Percentiles rank a stretch among this genome's conserved stretches.
Conservation (phyloP, 2,797 vertebrate genomes). For the Prionace glauca region DNA sequence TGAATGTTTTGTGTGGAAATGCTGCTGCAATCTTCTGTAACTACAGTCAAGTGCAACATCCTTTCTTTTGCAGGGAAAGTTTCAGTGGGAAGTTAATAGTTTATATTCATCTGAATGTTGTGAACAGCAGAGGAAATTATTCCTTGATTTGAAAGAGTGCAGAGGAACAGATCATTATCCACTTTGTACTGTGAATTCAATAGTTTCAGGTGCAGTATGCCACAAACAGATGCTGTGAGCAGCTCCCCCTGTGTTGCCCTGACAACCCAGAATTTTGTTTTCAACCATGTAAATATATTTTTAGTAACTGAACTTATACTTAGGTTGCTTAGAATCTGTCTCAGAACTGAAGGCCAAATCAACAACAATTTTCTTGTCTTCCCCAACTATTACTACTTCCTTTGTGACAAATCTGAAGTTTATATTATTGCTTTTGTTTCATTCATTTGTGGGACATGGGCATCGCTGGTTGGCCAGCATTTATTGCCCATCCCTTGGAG, state of each 20-base stretch:
- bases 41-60: background rate
- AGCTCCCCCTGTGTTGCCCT: background rate
- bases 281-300: background rate
- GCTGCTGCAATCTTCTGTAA: background rate
- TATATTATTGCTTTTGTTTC: background rate
- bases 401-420: background rate
- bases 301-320: constrained; percentile 10
- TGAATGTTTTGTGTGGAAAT: background rate
- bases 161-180: background rate
- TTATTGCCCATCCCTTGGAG: too few species aligned
- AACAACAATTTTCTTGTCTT: background rate
- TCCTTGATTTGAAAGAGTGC: too few species aligned
- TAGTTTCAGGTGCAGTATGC: constrained; percentile 22
- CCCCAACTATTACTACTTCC: background rate
- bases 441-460: too few species aligned
- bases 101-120: background rate
- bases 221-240: constrained; percentile 13
- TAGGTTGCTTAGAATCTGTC: background rate
- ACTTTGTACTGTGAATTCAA: background rate
- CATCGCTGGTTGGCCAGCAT: too few species aligned
- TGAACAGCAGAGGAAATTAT: background rate
- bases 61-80: too few species aligned
- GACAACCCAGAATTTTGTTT: constrained; percentile 33
- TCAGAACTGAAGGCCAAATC: background rate
- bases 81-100: background rate